A percentile compares a stretch with the other conserved stretches of the same genome.
Conservation (phyloP, 2,797 vertebrate species). For the Lerista edwardsae region DNA sequence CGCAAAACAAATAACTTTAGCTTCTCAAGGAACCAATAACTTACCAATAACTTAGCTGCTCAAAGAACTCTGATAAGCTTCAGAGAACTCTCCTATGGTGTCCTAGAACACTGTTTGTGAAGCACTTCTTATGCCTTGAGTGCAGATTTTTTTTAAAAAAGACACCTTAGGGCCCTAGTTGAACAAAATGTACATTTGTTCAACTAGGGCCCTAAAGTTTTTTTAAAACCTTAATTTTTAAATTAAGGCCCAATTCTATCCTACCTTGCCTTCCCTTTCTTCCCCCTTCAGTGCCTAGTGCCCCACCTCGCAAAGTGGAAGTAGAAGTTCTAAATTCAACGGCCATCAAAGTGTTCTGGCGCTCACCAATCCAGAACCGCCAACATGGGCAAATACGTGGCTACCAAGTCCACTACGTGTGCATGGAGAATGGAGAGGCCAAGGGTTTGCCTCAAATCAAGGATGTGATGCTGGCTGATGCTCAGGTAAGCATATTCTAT, state of each 20-base stretch:
- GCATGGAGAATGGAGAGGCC: slow-evolving; percentile 94
- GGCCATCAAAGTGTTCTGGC: slow-evolving; percentile 94
- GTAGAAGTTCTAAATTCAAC: slow-evolving; percentile 96
- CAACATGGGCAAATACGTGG: slow-evolving; percentile 98
- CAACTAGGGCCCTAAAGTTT: too few species aligned
- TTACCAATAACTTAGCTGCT: too few species aligned
- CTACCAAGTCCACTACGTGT: slow-evolving; percentile 97
- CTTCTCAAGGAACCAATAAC: too few species aligned
- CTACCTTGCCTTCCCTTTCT: slow-evolving; percentile 19
- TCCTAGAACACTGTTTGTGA: too few species aligned
- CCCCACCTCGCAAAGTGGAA: slow-evolving; percentile 93
- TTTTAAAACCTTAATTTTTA: too few species aligned
- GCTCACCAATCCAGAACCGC: slow-evolving; percentile 88
- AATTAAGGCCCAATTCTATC: background rate
- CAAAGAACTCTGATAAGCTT: too few species aligned
- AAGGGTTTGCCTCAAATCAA: slow-evolving; percentile 93
- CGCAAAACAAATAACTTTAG: too few species aligned
- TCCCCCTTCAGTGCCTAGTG: slow-evolving; percentile 89
- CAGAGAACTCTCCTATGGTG: too few species aligned
- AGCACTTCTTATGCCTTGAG: too few species aligned
- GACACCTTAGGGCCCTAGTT: too few species aligned
- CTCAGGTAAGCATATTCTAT: slow-evolving; percentile 84
- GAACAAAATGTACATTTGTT: too few species aligned
- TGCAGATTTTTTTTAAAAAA: too few species aligned
- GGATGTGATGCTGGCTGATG: slow-evolving; percentile 96